Conservation (phyloP, 2,113 vertebrate genomes). For the Rostratula benghalensis region DNA sequence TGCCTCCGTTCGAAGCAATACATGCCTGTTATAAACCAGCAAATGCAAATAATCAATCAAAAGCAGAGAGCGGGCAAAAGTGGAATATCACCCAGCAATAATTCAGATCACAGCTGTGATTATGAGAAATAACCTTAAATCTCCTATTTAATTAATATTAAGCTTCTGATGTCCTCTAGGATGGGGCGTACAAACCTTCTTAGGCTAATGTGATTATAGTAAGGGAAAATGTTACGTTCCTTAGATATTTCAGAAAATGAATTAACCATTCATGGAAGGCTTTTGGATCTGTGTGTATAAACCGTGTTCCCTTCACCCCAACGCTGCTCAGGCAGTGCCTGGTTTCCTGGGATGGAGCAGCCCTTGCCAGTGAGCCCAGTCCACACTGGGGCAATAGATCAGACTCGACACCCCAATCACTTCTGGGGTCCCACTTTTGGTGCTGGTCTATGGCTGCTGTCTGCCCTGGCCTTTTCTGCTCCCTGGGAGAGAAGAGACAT, state of each 20-base stretch:
- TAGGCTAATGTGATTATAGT: not conserved
- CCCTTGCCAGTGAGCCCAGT: not conserved
- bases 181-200: not conserved
- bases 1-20: not conserved
- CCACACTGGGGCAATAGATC: not conserved
- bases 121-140: conserved; percentile 47
- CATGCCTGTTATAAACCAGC: not conserved
- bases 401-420: not conserved
- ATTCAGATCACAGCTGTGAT: conserved; percentile 53
- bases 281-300: not conserved
- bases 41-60: conserved; percentile 71
- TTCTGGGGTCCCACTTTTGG: not conserved
- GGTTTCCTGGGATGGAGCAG: not conserved
- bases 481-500: not conserved
- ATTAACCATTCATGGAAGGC: not conserved
- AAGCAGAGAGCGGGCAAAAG: not conserved
- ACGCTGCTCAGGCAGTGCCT: not conserved
- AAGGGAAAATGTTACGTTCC: not conserved
- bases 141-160: conserved; percentile 59
- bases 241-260: not conserved
- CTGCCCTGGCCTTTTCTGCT: not conserved
- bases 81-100: conserved; percentile 30
- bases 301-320: not conserved
- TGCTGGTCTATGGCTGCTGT: rapidly evolving
- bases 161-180: not conserved